Conservation (phyloP, 2,888 invertebrate genomes). For the Nemurella pictetii region DNA sequence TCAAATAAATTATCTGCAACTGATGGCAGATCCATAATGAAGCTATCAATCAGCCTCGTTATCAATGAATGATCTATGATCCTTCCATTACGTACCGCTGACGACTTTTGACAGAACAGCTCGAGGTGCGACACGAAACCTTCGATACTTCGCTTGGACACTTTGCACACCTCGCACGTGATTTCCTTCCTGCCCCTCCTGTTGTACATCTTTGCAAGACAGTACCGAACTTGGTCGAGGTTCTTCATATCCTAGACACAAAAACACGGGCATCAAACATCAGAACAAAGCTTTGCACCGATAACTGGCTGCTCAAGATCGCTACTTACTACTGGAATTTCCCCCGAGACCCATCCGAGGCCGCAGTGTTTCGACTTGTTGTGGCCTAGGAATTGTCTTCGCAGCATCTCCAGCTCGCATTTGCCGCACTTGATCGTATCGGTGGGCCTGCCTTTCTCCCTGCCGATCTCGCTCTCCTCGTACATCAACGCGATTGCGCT, state of each 20-base stretch:
- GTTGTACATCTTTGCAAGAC: not conserved
- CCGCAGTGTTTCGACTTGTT: conserved; percentile 59
- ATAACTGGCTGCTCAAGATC: too few species aligned
- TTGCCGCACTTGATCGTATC: conserved; percentile 53
- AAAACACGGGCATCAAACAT: too few species aligned
- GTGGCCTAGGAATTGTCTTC: conserved; percentile 56
- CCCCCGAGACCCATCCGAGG: conserved; percentile 61
- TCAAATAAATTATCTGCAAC: too few species aligned
- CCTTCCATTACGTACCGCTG: conserved; percentile 56
- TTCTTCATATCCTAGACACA: conserved; percentile 52
- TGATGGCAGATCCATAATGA: too few species aligned
- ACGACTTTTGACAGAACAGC: conserved; percentile 60
- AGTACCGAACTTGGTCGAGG: conserved; percentile 55
- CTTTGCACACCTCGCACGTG: conserved; percentile 59
- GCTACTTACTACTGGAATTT: conserved; percentile 57
- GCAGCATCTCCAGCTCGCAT: conserved; percentile 54
- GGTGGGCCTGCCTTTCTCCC: not conserved
- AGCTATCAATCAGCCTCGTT: conserved; percentile 7
- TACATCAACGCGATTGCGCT: not conserved
- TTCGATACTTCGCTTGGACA: conserved; percentile 54
- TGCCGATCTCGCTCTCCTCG: not conserved
- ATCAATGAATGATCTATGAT: too few species aligned
- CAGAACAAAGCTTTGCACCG: too few species aligned
- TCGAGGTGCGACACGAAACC: conserved; percentile 66
- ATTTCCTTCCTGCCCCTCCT: conserved; percentile 51